Evolutionary conservation across 2,797 vertebrate genomes (phyloP).

Genomic region (Lutjanus campechanus): DNA sequence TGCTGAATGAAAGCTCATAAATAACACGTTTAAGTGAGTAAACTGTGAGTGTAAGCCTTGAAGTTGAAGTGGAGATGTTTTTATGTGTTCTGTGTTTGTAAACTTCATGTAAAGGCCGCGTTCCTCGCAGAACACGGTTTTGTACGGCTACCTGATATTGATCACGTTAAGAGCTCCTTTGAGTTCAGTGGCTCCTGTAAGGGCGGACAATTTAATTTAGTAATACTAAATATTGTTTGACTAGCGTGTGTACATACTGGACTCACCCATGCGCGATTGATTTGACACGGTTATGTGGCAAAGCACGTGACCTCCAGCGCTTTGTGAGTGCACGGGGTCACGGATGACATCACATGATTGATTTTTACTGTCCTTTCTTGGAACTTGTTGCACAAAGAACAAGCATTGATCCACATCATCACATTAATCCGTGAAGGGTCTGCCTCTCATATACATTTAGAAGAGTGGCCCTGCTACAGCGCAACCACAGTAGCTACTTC

Average conservation of each 20-base stretch:
- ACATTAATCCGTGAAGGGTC: conserved; percentile 43
- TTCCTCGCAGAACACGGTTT: background rate
- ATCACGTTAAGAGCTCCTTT: conserved; percentile 29
- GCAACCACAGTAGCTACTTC: background rate
- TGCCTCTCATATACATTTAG: conserved; percentile 32
- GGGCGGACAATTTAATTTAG: conserved; percentile 37
- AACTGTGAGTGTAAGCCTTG: background rate
- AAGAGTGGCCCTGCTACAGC: background rate
- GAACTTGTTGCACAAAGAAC: conserved; percentile 64
- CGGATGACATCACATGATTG: conserved; percentile 58
- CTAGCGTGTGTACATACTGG: conserved; percentile 22
- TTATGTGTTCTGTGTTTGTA: background rate
- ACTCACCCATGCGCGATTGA: conserved; percentile 53
- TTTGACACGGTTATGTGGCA: conserved; percentile 33
- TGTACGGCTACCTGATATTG: conserved; percentile 23
- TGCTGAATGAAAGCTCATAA: conserved; percentile 33
- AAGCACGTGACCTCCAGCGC: conserved; percentile 26
- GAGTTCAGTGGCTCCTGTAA: conserved; percentile 11
- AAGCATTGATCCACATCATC: conserved; percentile 40
- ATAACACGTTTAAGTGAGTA: conserved; percentile 8
- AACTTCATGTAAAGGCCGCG: background rate
- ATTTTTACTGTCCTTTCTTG: conserved; percentile 52
- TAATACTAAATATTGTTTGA: conserved; percentile 41
- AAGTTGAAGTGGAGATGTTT: conserved; percentile 10
- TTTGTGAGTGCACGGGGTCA: conserved; percentile 36